Evolutionary conservation across 2,113 vertebrate genomes (phyloP).

Genomic region (Thalassoma bifasciatum): DNA sequence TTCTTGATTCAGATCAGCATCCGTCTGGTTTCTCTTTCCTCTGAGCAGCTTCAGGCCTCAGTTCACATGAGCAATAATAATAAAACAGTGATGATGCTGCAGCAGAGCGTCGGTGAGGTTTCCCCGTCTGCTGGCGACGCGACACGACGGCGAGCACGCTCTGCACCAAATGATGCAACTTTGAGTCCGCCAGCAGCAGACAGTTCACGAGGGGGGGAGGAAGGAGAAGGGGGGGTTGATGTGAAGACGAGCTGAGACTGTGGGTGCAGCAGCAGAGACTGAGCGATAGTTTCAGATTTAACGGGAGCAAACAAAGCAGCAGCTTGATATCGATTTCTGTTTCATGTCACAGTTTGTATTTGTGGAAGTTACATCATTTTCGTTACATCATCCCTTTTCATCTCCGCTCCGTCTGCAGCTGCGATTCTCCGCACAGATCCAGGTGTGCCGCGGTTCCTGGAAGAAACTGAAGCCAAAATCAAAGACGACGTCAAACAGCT

Average conservation of each 20-base stretch:
- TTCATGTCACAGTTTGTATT: background rate
- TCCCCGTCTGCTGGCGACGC: background rate
- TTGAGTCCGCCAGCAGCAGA: background rate
- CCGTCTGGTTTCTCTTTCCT: background rate
- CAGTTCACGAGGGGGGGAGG: background rate
- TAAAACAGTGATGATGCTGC: background rate
- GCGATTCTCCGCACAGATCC: slow-evolving; percentile 5
- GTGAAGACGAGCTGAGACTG: background rate
- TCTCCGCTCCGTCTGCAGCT: background rate
- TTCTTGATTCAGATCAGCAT: background rate
- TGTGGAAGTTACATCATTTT: slow-evolving; percentile 39
- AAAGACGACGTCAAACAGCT: background rate
- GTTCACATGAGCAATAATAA: slow-evolving; percentile 34
- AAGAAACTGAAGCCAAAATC: slow-evolving; percentile 15
- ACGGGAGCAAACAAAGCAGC: background rate
- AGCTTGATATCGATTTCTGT: background rate
- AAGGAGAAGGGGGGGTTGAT: background rate
- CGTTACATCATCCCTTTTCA: slow-evolving; percentile 39
- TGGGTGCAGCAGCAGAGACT: background rate
- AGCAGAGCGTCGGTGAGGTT: slow-evolving; percentile 4
- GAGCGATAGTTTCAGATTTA: background rate
- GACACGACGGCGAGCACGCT: slow-evolving; percentile 8
- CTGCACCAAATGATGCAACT: slow-evolving; percentile 53
- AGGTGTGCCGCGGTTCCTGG: slow-evolving; percentile 4
- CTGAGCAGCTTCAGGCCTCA: background rate